Evolutionary conservation across 2,888 invertebrate species (phyloP).

Genomic region (Athripsodes cinereus): DNA sequence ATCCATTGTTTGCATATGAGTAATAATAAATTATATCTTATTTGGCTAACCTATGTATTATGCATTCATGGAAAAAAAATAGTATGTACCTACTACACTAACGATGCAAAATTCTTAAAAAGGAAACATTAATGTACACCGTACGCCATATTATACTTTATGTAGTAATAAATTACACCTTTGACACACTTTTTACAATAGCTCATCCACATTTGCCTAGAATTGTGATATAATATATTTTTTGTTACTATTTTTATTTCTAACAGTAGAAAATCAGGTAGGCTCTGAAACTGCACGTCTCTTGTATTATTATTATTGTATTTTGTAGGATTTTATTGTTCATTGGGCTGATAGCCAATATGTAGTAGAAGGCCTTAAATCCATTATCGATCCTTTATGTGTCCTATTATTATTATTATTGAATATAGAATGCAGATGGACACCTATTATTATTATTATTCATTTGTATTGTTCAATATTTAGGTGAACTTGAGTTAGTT

Average conservation of each 20-base stretch:
- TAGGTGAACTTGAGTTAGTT: no score
- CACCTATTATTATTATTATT: constrained; percentile 24
- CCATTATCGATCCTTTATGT: constrained; percentile 24
- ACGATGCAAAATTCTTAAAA: background rate
- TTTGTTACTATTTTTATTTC: constrained; percentile 9
- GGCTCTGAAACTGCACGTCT: constrained; percentile 23
- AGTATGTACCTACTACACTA: background rate
- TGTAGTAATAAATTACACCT: constrained; percentile 7
- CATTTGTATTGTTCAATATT: constrained; percentile 13
- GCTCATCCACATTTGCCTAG: constrained; percentile 9
- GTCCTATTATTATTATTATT: constrained; percentile 3
- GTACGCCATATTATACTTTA: background rate
- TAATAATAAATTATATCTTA: no score
- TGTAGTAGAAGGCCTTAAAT: constrained; percentile 25
- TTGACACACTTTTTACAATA: constrained; percentile 17
- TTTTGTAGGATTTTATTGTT: constrained; percentile 4
- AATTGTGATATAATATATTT: background rate
- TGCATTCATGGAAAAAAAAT: no score
- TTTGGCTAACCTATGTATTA: no score
- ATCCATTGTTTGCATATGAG: no score
- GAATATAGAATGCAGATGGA: constrained; percentile 15
- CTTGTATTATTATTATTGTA: background rate
- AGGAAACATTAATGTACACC: background rate
- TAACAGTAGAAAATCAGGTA: constrained; percentile 21
- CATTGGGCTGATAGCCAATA: no score